Base-by-base conservation (phyloP, 2,113 vertebrate genomes). In the Stictonetta naevosa region DNA sequence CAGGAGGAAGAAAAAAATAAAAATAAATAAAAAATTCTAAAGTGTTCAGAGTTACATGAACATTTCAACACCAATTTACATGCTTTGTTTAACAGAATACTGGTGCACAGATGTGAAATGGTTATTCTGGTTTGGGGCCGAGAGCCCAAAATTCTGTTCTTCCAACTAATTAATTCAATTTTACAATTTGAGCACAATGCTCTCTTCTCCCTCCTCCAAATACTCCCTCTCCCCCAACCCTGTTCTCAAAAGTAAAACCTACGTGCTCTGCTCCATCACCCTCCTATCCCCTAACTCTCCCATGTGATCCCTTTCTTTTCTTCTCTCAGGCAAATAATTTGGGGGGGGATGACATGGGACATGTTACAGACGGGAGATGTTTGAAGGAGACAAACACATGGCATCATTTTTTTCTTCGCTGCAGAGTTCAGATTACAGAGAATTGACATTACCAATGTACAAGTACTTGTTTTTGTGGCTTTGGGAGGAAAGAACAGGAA, bases 81-180 rank as follows among this genome's bases (percentile, higher is more conserved):
- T 73, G 56, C 50, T 92, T 92, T 92, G 48, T 93, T 95, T 88
- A 92, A 66, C 62, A 87, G 48, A 91, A 89, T 69, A 62, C 21
- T 82, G 86, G 85, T 89, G 36, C 53, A 69, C 67, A 91, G 94
- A 96, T 96, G 85, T 94, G 94, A 87, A 90, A 87, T 44, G 88
- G 76, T 72, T 86, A 81, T 81, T 92, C 86, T 86, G 64, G 69
- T 93, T 93, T 86, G 94, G 68, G 77, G 42, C 72, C 1, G 56
- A 91, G 68, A 91, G 86, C 91, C 80, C 60, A 88, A 71, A 77
- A 83, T 48, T 67, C 62, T 91, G 33, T 88, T 77, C 88, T 92
- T 95, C 60, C 52, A 84, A 52, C 76, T 91, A 88, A 93, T 90
- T 97, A 66, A 68, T 91, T 88, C 80, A 83, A 77, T 94, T 92